phyloP scores from a whole-genome alignment of 2,888 invertebrate genomes.

The Catocala fraxini region DNA sequence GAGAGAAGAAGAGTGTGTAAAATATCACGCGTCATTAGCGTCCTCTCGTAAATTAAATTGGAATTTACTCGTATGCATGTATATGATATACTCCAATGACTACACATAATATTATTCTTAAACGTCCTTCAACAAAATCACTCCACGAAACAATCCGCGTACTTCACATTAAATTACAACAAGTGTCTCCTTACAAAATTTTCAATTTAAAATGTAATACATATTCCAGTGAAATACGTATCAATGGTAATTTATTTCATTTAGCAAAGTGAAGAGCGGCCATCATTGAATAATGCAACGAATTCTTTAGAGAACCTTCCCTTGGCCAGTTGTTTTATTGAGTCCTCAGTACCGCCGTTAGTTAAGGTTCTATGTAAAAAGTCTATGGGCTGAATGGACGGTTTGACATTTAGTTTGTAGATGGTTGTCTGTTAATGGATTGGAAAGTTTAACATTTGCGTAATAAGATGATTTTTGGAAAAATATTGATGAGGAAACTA shows the following conservation, averaged over 20 bases:
- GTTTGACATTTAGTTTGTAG: constrained; percentile 13
- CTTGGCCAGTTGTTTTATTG: constrained; percentile 51
- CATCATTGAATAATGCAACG: constrained; percentile 61
- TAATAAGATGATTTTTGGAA: no score
- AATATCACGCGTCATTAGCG: no score
- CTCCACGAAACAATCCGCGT: no score
- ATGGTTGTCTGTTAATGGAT: constrained; percentile 7
- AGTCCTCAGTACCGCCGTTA: constrained; percentile 30
- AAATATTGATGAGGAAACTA: no score
- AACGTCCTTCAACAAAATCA: no score
- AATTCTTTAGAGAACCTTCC: constrained; percentile 51
- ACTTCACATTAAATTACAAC: background rate
- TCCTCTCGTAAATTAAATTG: no score
- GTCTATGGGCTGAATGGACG: constrained; percentile 12
- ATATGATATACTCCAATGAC: no score
- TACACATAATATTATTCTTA: no score
- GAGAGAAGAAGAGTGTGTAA: no score
- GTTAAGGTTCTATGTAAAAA: constrained; percentile 36
- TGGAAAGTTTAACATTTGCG: constrained; percentile 2
- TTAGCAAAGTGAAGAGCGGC: constrained; percentile 61
- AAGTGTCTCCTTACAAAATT: constrained; percentile 32
- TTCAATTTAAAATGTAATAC: constrained; percentile 37
- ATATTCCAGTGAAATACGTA: constrained; percentile 49
- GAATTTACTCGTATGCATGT: no score
- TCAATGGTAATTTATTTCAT: constrained; percentile 71